Evolutionary conservation across 2,113 vertebrate genomes (phyloP).

Genomic region (Plestiodon gilberti): DNA sequence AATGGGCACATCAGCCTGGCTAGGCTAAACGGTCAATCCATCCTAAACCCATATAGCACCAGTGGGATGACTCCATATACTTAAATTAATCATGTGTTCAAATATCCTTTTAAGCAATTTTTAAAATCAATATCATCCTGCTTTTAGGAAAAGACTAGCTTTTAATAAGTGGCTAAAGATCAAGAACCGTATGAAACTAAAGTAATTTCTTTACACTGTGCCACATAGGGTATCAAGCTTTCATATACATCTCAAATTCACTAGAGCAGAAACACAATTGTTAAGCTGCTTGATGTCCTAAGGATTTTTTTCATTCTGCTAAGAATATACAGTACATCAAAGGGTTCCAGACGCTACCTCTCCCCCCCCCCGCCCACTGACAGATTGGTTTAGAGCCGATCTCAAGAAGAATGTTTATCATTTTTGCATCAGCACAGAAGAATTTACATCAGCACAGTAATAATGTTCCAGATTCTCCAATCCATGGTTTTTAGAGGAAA

Average conservation of each 20-base stretch:
- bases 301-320: background rate
- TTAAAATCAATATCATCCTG: background rate
- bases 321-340: background rate
- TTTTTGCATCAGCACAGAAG: no score
- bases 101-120: background rate
- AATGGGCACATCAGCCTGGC: background rate
- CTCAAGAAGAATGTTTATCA: background rate
- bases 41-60: background rate
- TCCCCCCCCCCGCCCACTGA: no score
- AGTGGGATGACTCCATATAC: background rate
- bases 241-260: background rate
- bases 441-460: background rate
- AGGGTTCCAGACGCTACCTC: background rate
- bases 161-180: background rate
- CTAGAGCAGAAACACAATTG: background rate
- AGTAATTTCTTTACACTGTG: background rate
- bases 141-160: background rate
- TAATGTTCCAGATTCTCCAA: background rate
- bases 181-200: background rate
- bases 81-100: background rate
- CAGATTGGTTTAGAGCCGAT: background rate
- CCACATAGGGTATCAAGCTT: background rate
- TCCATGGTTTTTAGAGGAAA: no score
- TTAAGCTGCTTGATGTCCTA: background rate
- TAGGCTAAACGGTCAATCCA: background rate